Conservation (phyloP, 2,797 vertebrate genomes). For the Mycteria americana region DNA sequence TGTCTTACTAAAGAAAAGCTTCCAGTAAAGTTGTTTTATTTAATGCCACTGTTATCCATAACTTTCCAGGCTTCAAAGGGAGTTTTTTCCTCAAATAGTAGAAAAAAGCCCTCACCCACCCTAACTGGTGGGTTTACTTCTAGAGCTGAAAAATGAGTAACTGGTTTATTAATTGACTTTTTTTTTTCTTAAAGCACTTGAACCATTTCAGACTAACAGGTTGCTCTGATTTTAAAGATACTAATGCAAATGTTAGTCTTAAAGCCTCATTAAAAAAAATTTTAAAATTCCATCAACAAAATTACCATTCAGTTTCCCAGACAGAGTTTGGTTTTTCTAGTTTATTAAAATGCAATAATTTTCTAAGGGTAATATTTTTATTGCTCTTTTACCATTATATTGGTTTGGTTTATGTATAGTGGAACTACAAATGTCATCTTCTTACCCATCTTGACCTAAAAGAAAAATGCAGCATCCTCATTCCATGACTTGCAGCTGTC, state of each 20-base stretch:
- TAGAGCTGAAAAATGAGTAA: neutral
- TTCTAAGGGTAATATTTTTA: neutral
- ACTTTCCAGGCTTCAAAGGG: neutral
- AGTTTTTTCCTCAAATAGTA: neutral
- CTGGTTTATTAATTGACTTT: neutral
- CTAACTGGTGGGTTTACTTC: neutral
- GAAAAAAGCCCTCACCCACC: neutral
- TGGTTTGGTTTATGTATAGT: neutral
- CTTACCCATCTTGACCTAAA: neutral
- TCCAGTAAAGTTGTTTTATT: neutral
- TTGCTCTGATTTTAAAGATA: neutral
- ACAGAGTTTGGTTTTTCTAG: neutral
- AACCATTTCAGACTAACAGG: neutral
- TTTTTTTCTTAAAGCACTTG: neutral
- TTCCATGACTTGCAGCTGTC: neutral
- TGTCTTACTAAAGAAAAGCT: neutral
- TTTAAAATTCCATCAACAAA: neutral
- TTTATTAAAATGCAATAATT: neutral
- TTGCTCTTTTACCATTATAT: neutral
- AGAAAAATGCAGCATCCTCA: neutral
- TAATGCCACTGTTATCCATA: neutral
- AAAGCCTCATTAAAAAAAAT: neutral
- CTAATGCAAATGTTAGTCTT: neutral
- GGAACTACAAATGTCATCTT: neutral
- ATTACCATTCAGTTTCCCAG: neutral